Conservation (phyloP, 2,113 vertebrate genomes). For the Nettapus auritus region DNA sequence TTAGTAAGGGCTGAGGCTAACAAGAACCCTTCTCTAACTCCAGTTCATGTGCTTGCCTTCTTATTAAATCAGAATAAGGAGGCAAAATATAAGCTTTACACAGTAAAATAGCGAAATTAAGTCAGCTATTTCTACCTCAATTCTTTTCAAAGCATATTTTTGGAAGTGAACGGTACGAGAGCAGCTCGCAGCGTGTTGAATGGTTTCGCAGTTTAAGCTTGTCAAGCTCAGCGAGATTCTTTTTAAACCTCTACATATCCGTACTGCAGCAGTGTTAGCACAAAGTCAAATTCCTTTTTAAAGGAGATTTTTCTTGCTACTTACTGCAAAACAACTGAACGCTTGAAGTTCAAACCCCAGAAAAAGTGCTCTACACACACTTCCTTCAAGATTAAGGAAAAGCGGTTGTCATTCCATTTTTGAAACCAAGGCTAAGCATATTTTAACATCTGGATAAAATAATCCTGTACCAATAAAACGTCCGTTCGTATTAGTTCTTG, state of each 20-base stretch:
- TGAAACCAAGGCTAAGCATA: slow-evolving; percentile 31
- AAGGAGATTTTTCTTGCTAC: not conserved
- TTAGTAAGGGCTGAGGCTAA: not conserved
- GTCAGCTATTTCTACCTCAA: not conserved
- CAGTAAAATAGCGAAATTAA: not conserved
- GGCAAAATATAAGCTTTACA: not conserved
- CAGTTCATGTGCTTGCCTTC: not conserved
- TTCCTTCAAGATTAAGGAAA: slow-evolving; percentile 2
- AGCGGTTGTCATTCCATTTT: not conserved
- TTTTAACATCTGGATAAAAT: slow-evolving; percentile 49
- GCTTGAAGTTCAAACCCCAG: not conserved
- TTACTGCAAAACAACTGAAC: not conserved
- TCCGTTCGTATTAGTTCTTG: not conserved
- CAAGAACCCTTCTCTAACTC: not conserved
- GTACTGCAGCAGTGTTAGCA: not conserved
- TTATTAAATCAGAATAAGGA: not conserved
- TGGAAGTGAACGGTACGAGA: not conserved
- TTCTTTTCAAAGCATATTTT: not conserved
- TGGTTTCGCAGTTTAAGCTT: not conserved
- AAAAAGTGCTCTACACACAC: not conserved
- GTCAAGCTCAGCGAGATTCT: not conserved
- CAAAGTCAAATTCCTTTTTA: not conserved
- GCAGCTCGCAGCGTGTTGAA: not conserved
- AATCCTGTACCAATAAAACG: slow-evolving; percentile 7
- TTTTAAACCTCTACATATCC: not conserved